Evolutionary conservation across 2,888 invertebrate genomes (phyloP), one percentile per base, ranked within the genome.

Genomic region (Arrhopalites spinosus): DNA sequence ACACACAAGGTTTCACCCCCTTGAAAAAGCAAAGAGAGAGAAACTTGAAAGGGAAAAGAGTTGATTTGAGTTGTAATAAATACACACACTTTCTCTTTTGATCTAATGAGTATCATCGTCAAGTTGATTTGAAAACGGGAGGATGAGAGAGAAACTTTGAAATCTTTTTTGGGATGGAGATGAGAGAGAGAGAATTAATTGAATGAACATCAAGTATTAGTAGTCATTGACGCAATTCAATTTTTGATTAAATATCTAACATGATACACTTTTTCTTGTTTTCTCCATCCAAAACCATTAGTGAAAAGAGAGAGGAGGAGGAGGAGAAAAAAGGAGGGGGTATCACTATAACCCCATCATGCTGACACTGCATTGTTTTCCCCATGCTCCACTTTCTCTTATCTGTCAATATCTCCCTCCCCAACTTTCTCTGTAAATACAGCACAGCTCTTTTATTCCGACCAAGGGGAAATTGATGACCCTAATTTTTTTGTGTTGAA

Each of bases 11-110:
- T n/a, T n/a, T n/a, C n/a, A n/a, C n/a, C n/a, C n/a, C n/a, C n/a
- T 13, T 3, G 3, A 23, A 27, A 13, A 61, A 27, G n/a, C 29
- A 43, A 43, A n/a, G 13, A 43, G 66, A 20, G 36, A 20, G 15
- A 50, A 43, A 36, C 15, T 20, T 30, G 66, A 66, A 66, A 20
- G 43, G 43, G 27, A 17, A 27, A 30, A 20, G 30, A 64, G 66
- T 66, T 66, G 66, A 66, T 66, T 66, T 66, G 43, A 66, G 27
- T 36, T 43, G 20, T 36, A 66, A 66, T 66, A 43, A 66, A 66
- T 66, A 66, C 66, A 66, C 66, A 66, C 66, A n/a, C 36, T 66
- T 36, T 66, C 66, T 66, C 20, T 30, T 66, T 66, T 36, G 30
- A 66, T 66, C 30, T 66, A 66, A 66, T 66, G 66, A 66, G 66